A percentile compares a stretch with the other conserved stretches of the same genome.
phyloP scores from a whole-genome alignment of 1,140 invertebrate species.

The Lutraria rhynchaena region DNA sequence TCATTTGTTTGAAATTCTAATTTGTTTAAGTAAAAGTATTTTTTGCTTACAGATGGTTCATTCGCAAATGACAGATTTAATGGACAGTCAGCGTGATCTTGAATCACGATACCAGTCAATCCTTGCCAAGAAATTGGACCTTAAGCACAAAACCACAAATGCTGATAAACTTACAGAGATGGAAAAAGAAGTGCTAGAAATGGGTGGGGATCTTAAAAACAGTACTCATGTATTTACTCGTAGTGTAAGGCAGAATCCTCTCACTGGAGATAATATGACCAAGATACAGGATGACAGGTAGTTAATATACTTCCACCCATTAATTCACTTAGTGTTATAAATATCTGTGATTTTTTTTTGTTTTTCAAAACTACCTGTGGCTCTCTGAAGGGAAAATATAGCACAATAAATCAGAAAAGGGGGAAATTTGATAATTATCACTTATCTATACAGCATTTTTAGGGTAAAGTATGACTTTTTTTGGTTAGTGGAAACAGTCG shows the following conservation, averaged over 20 bases:
- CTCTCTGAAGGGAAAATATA: too few species aligned
- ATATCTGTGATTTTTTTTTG: too few species aligned
- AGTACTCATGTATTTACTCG: constrained; percentile 78
- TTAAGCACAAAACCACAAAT: constrained; percentile 72
- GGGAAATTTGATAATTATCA: too few species aligned
- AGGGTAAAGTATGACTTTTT: too few species aligned
- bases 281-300: constrained; percentile 81
- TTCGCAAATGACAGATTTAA: constrained; percentile 74
- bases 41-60: constrained; percentile 71
- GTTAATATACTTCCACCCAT: too few species aligned
- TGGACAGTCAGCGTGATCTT: constrained; percentile 74
- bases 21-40: too few species aligned
- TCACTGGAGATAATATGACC: constrained; percentile 78
- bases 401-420: too few species aligned
- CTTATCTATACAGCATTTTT: too few species aligned
- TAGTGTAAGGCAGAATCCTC: constrained; percentile 79
- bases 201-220: constrained; percentile 77
- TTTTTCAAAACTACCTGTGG: too few species aligned
- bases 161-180: constrained; percentile 67
- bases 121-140: constrained; percentile 71
- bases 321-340: too few species aligned
- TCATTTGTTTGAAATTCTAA: too few species aligned
- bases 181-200: constrained; percentile 71
- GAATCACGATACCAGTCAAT: constrained; percentile 76
- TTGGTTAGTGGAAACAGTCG: too few species aligned